Evolutionary conservation across 2,888 invertebrate species (phyloP).

Genomic region (Xylota segnis): DNA sequence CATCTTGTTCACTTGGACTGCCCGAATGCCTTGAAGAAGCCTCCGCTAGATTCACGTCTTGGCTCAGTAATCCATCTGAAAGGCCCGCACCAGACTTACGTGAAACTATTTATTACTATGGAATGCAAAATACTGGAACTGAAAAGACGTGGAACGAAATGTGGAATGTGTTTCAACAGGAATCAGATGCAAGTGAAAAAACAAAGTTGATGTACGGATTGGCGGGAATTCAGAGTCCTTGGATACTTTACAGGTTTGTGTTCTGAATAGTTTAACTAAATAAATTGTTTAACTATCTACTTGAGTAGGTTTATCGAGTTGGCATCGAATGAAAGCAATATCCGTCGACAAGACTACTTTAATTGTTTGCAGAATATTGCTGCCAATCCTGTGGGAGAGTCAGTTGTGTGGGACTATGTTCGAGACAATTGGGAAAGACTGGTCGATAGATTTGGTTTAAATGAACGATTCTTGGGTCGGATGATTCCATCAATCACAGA

Average conservation of each 20-base stretch:
- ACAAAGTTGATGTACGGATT: slow-evolving; percentile 89
- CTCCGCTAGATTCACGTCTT: slow-evolving; percentile 86
- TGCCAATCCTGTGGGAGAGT: slow-evolving; percentile 89
- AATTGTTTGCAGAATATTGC: slow-evolving; percentile 88
- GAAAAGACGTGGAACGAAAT: slow-evolving; percentile 90
- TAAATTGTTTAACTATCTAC: background rate
- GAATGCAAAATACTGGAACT: slow-evolving; percentile 87
- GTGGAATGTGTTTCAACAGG: slow-evolving; percentile 89
- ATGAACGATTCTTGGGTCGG: slow-evolving; percentile 91
- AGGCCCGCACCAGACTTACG: slow-evolving; percentile 88
- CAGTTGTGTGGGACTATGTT: slow-evolving; percentile 93
- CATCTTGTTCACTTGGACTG: slow-evolving; percentile 88
- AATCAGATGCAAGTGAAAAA: slow-evolving; percentile 92
- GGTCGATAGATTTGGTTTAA: slow-evolving; percentile 90
- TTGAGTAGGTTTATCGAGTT: slow-evolving; percentile 87
- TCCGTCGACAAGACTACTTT: slow-evolving; percentile 94
- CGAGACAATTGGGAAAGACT: slow-evolving; percentile 90
- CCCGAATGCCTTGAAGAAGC: slow-evolving; percentile 87
- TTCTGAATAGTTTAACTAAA: background rate
- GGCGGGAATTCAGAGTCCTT: slow-evolving; percentile 87
- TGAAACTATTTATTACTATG: slow-evolving; percentile 88
- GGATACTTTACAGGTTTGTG: slow-evolving; percentile 87
- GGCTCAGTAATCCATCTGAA: slow-evolving; percentile 85
- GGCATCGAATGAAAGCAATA: slow-evolving; percentile 89
- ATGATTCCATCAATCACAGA: slow-evolving; percentile 89